Percentiles rank a stretch among this genome's conserved stretches.
Conservation (phyloP, 2,797 vertebrate genomes). For the Tapera naevia region DNA sequence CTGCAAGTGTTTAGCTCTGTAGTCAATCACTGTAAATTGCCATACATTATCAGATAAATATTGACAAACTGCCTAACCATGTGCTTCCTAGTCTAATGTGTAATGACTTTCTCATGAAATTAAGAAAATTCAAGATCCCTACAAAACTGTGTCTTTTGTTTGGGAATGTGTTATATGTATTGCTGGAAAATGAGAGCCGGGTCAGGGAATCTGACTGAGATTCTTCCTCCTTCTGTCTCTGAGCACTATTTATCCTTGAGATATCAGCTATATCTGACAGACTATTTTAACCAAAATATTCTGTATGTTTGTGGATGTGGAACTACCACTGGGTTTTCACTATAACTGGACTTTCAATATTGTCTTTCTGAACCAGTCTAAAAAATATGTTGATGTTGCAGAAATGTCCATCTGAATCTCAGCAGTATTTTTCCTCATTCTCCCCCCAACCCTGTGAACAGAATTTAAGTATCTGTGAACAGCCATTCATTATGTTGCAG, state of each 20-base stretch:
- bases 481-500: neutral
- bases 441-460: rapidly evolving
- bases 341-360: neutral
- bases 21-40: neutral
- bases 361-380: neutral
- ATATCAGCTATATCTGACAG: neutral
- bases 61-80: neutral
- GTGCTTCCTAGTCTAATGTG: neutral
- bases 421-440: neutral
- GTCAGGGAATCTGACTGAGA: neutral
- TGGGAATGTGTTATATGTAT: neutral
- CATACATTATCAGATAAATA: neutral
- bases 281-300: neutral
- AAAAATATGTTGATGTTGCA: neutral
- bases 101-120: neutral
- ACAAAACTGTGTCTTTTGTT: neutral
- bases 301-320: neutral
- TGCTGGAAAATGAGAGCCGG: neutral
- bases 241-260: neutral
- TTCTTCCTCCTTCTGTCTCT: neutral
- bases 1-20: neutral
- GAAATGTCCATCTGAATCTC: neutral
- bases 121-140: neutral
- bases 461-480: neutral
- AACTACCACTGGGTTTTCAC: neutral